These are phyloP conservation scores for Cardiocondyla obscurior DNA, from an alignment of 1,140 invertebrate genomes.

Conservation along the genomic window DNA sequence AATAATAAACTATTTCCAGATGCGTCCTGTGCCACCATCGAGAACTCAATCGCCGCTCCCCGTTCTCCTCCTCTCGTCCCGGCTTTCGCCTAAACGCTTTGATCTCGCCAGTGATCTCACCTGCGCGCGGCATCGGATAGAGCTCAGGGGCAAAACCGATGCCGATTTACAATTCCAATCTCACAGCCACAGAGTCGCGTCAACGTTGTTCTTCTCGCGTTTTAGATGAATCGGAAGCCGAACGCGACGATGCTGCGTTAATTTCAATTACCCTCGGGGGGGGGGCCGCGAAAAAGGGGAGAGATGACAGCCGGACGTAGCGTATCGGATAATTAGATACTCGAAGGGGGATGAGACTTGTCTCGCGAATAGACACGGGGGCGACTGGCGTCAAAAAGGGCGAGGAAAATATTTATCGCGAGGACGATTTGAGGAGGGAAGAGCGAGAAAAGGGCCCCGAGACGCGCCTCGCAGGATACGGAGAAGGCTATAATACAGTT, in stretches of 20 bases:
- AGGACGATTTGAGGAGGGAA: background rate
- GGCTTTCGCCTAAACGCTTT: background rate
- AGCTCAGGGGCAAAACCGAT: background rate
- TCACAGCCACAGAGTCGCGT: background rate
- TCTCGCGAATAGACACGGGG: background rate
- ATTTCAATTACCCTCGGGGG: background rate
- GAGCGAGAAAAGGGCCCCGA: background rate
- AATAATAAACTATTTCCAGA: conserved; percentile 73
- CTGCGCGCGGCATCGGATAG: background rate
- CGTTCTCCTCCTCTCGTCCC: conserved; percentile 3
- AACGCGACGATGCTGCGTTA: background rate
- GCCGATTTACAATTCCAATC: background rate
- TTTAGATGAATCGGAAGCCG: background rate
- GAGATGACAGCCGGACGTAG: background rate
- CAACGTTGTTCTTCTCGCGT: background rate
- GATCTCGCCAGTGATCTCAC: conserved; percentile 6
- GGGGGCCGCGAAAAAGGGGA: background rate
- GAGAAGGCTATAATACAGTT: conserved; percentile 80
- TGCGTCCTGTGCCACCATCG: conserved; percentile 37
- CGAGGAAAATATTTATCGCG: conserved; percentile 66
- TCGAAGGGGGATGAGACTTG: background rate
- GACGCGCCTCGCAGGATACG: conserved; percentile 73
- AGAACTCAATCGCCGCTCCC: conserved; percentile 6
- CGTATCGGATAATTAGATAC: background rate
- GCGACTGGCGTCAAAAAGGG: conserved; percentile 63